Evolutionary conservation across 2,888 invertebrate genomes (phyloP).

Genomic region (Acleris literana): DNA sequence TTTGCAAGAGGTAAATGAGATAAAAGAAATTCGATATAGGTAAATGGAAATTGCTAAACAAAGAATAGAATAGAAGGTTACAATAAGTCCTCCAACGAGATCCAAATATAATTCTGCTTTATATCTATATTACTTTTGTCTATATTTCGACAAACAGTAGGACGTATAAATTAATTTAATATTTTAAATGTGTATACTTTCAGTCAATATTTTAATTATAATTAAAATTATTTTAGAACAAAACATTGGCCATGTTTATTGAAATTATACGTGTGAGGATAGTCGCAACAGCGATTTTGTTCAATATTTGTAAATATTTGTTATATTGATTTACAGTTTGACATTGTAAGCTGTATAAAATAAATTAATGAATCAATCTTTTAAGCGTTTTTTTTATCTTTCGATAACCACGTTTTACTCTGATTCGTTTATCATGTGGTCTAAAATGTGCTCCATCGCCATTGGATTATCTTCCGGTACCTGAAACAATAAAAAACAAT

Average conservation of each 20-base stretch:
- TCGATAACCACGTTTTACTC: constrained; percentile 32
- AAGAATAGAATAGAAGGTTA: too few relatives aligned
- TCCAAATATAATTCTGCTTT: too few relatives aligned
- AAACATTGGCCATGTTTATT: constrained; percentile 5
- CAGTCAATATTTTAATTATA: not conserved
- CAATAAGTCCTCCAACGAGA: too few relatives aligned
- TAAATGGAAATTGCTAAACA: too few relatives aligned
- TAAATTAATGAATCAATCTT: constrained; percentile 15
- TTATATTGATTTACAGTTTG: constrained; percentile 20
- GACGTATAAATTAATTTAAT: constrained; percentile 1
- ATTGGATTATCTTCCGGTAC: constrained; percentile 75
- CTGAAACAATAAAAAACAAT: constrained; percentile 47
- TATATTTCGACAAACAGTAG: not conserved
- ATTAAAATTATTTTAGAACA: constrained; percentile 8
- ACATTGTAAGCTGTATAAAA: constrained; percentile 24
- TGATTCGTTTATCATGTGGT: constrained; percentile 53
- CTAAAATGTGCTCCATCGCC: constrained; percentile 73
- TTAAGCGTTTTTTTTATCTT: constrained; percentile 24
- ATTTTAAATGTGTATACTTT: constrained; percentile 5
- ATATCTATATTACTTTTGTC: too few relatives aligned
- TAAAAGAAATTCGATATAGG: too few relatives aligned
- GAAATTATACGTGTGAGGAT: constrained; percentile 42
- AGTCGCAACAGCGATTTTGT: constrained; percentile 42
- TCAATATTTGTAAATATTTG: constrained; percentile 32
- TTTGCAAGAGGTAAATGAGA: too few relatives aligned